Conservation (phyloP, 2,113 vertebrate species). For the Nesoenas mayeri region DNA sequence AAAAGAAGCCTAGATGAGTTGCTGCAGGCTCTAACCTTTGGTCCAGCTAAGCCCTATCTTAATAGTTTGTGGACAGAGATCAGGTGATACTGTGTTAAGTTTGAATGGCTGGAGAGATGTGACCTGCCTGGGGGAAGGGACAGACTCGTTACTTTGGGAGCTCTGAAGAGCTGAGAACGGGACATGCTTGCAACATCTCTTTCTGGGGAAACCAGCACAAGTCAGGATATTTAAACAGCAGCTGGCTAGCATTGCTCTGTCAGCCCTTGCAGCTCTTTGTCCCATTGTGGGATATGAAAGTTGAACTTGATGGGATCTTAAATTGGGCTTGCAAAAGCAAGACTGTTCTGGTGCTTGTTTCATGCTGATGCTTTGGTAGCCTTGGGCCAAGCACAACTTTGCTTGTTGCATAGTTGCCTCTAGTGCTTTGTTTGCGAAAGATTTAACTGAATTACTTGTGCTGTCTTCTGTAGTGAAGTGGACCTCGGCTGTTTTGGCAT, state of each 20-base stretch:
- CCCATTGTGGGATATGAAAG: not conserved
- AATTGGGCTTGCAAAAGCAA: not conserved
- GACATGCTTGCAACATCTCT: not conserved
- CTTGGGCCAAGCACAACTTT: not conserved
- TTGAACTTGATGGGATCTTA: not conserved
- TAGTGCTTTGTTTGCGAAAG: not conserved
- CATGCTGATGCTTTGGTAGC: not conserved
- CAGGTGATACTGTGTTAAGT: not conserved
- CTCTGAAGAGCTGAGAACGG: not conserved
- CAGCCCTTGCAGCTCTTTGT: not conserved
- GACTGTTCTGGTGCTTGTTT: not conserved
- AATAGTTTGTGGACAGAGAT: not conserved
- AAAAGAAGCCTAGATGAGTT: not conserved
- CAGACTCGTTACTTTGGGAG: not conserved
- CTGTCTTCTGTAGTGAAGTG: not conserved
- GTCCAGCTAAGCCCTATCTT: not conserved
- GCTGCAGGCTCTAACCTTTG: not conserved
- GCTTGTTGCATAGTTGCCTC: not conserved
- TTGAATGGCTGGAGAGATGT: not conserved
- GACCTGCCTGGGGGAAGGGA: not conserved
- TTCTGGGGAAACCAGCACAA: not conserved
- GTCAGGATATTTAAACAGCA: not conserved
- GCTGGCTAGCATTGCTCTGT: not conserved
- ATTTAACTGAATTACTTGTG: not conserved
- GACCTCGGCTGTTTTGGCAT: not conserved